These are phyloP conservation scores for Laterallus jamaicensis DNA, from an alignment of 2,113 vertebrate genomes.

Conservation along the genomic window DNA sequence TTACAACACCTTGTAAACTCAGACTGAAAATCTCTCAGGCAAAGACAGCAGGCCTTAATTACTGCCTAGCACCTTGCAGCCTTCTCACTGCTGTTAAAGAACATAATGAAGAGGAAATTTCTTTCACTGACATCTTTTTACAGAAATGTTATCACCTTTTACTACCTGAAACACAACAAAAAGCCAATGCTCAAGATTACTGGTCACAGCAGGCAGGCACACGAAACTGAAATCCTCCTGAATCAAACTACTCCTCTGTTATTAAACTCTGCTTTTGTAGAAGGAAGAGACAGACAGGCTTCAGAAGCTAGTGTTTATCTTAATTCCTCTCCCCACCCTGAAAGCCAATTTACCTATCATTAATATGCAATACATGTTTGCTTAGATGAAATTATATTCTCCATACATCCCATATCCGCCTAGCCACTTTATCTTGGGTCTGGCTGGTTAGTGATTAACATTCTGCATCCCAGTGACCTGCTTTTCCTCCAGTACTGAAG, in stretches of 20 bases:
- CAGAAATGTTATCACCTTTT: not conserved
- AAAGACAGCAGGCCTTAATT: not conserved
- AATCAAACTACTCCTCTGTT: constrained; percentile 4
- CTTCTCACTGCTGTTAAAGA: not conserved
- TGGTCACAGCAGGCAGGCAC: not conserved
- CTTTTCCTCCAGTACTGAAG: not conserved
- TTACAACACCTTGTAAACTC: constrained; percentile 18
- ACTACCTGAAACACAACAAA: not conserved
- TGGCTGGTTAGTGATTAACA: constrained; percentile 25
- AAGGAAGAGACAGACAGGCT: constrained; percentile 6
- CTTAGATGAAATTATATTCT: constrained; percentile 15
- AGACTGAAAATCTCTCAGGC: not conserved
- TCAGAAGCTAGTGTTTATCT: constrained; percentile 36
- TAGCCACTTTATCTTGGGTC: not conserved
- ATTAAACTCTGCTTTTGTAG: not conserved
- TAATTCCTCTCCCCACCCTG: constrained; percentile 49
- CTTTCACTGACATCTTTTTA: not conserved
- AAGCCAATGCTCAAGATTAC: not conserved
- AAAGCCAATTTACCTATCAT: constrained; percentile 41
- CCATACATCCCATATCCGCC: not conserved
- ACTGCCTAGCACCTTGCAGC: not conserved
- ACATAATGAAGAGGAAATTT: not conserved
- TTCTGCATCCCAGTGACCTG: not conserved
- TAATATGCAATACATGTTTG: constrained; percentile 1
- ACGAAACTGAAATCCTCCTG: not conserved